phyloP scores from a whole-genome alignment of 92 coral and sea anemone genomes.

The Diadumene lineata region DNA sequence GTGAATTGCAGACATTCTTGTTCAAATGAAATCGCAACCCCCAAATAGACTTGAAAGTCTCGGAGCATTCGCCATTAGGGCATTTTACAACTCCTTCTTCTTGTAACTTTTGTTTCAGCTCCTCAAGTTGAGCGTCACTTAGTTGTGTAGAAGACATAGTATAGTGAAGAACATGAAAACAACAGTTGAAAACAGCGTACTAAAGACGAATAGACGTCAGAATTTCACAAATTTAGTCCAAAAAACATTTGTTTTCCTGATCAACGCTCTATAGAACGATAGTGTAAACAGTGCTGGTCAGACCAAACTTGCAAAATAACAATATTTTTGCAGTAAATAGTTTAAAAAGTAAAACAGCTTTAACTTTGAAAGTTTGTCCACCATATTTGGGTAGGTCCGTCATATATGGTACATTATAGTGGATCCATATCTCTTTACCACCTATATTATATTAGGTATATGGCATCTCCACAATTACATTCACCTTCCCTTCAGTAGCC shows the following conservation, averaged over 20 bases:
- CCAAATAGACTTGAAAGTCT: slow-evolving; percentile 79
- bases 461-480: no score
- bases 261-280: background rate
- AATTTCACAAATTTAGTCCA: background rate
- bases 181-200: background rate
- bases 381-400: no score
- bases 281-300: background rate
- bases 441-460: no score
- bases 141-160: slow-evolving; percentile 4
- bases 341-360: background rate
- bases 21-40: slow-evolving; percentile 73
- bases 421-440: no score
- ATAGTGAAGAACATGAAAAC: background rate
- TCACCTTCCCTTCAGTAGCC: no score
- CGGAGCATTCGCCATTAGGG: slow-evolving; percentile 52
- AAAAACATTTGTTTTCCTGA: background rate
- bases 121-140: slow-evolving; percentile 36
- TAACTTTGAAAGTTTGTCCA: background rate
- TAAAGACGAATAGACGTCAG: no score
- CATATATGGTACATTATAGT: no score
- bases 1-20: slow-evolving; percentile 31
- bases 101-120: slow-evolving; percentile 51
- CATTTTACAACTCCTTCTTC: slow-evolving; percentile 53
- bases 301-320: background rate
- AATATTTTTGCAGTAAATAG: background rate